Percentiles rank a stretch among this genome's conserved stretches.
Conservation (phyloP, 2,888 invertebrate genomes). For the Margaritifera margaritifera region DNA sequence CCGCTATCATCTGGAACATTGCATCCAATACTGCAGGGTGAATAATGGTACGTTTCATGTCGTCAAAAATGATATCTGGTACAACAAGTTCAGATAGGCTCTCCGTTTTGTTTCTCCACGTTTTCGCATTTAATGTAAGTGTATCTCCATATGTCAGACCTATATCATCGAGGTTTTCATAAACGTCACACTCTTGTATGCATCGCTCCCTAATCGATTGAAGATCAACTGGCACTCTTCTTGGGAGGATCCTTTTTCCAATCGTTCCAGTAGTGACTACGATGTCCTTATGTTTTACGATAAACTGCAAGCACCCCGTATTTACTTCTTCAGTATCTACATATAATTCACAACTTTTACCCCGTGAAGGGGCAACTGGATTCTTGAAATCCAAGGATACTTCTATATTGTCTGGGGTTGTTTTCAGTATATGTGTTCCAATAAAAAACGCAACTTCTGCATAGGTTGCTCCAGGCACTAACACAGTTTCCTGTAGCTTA, state of each 20-base stretch:
- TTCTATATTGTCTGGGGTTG: background rate
- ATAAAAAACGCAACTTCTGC: slow-evolving; percentile 20
- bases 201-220: slow-evolving; percentile 6
- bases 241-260: no score
- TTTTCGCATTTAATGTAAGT: slow-evolving; percentile 1
- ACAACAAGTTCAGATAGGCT: slow-evolving; percentile 25
- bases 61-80: slow-evolving; percentile 16
- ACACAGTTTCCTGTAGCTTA: slow-evolving; percentile 10
- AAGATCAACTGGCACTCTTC: background rate
- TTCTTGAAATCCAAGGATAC: background rate
- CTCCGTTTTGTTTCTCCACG: slow-evolving; percentile 20
- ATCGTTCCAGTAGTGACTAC: no score
- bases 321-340: no score
- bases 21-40: slow-evolving; percentile 39
- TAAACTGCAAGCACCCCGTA: background rate
- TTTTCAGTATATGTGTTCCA: slow-evolving; percentile 1
- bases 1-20: slow-evolving; percentile 28
- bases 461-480: slow-evolving; percentile 24
- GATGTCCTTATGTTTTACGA: background rate
- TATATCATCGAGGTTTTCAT: background rate
- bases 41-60: slow-evolving; percentile 24
- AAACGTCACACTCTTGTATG: slow-evolving; percentile 3
- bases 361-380: background rate
- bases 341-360: background rate
- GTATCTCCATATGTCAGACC: slow-evolving; percentile 11